Conservation (phyloP, 2,888 invertebrate species). For the Chrysina gloriosa region DNA sequence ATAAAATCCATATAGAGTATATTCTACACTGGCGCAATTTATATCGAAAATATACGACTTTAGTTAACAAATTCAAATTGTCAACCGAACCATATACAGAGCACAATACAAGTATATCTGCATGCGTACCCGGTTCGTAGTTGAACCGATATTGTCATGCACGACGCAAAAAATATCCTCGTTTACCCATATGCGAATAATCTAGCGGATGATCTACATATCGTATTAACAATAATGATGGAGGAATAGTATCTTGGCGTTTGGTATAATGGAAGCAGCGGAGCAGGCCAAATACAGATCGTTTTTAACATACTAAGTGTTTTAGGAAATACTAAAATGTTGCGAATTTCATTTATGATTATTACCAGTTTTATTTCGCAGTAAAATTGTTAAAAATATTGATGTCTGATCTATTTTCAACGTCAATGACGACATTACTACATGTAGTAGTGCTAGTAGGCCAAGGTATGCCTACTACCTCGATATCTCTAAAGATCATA, state of each 20-base stretch:
- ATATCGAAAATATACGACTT: conserved; percentile 39
- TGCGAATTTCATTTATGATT: background rate
- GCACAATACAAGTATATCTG: conserved; percentile 10
- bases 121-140: background rate
- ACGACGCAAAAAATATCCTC: background rate
- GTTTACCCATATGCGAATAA: conserved; percentile 22
- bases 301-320: background rate
- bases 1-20: conserved; percentile 45
- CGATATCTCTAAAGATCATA: too few relatives aligned
- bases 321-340: background rate
- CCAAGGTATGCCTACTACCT: background rate
- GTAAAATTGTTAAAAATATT: too few relatives aligned
- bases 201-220: conserved; percentile 18
- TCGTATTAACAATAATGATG: conserved; percentile 20
- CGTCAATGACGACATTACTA: background rate
- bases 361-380: too few relatives aligned
- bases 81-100: conserved; percentile 37
- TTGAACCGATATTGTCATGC: conserved; percentile 23
- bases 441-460: background rate
- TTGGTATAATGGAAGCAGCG: background rate
- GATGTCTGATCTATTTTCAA: too few relatives aligned
- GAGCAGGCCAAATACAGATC: background rate
- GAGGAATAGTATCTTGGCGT: background rate
- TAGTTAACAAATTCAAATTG: conserved; percentile 39
- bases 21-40: conserved; percentile 40